phyloP scores from a whole-genome alignment of 2,113 vertebrate genomes.

The Callipepla squamata region DNA sequence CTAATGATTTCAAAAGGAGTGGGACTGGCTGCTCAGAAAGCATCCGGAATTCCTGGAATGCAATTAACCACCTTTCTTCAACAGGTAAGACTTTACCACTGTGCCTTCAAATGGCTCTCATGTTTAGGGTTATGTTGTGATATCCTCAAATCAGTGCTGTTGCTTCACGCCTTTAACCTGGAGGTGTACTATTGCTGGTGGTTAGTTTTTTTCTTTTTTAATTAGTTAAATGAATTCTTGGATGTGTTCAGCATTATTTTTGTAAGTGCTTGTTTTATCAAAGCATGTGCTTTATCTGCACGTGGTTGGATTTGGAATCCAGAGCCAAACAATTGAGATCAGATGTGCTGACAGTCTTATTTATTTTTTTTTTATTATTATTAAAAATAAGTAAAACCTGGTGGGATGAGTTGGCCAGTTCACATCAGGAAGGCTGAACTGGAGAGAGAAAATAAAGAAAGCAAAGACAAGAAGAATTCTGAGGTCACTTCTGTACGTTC shows the following conservation, averaged over 20 bases:
- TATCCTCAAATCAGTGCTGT: background rate
- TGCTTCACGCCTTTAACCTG: background rate
- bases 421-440: background rate
- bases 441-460: background rate
- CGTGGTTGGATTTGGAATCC: background rate
- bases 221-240: background rate
- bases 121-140: background rate
- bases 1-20: slow-evolving; percentile 85
- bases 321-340: background rate
- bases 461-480: background rate
- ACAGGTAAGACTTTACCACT: slow-evolving; percentile 76
- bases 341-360: no score
- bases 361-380: no score
- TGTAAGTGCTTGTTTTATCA: background rate
- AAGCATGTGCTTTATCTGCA: background rate
- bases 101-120: background rate
- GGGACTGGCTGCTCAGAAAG: slow-evolving; percentile 84
- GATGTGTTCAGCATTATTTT: background rate
- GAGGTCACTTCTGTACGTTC: background rate
- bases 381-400: background rate
- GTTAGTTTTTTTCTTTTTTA: background rate
- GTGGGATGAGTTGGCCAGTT: background rate
- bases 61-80: slow-evolving; percentile 82
- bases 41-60: slow-evolving; percentile 89
- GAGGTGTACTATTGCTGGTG: background rate